Conservation (phyloP, 2,113 vertebrate genomes). For the Hippocampus mohnikei region DNA sequence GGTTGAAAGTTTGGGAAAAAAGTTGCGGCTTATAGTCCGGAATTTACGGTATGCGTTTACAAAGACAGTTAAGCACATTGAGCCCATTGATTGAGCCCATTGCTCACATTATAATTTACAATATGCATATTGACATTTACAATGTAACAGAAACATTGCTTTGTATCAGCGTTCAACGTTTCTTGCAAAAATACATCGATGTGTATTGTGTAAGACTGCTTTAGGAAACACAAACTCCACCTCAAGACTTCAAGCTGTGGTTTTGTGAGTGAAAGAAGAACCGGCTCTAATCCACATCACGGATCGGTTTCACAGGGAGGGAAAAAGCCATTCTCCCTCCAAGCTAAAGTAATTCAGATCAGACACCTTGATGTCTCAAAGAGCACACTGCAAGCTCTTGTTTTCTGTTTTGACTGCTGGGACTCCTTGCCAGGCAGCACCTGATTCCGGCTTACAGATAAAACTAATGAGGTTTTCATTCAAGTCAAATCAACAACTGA, state of each 20-base stretch:
- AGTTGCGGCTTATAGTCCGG: no score
- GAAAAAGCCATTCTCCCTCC: constrained; percentile 66
- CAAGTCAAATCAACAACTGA: constrained; percentile 66
- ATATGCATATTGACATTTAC: background rate
- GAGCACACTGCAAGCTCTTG: constrained; percentile 72
- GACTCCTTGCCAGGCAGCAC: constrained; percentile 69
- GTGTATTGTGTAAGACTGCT: constrained; percentile 10
- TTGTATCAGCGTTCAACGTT: background rate
- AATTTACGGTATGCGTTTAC: background rate
- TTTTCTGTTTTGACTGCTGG: constrained; percentile 76
- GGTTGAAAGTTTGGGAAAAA: no score
- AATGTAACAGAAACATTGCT: background rate
- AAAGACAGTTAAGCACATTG: background rate
- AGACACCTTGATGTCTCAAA: constrained; percentile 74
- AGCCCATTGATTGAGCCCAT: background rate
- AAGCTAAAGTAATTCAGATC: constrained; percentile 72
- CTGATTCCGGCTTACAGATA: constrained; percentile 72
- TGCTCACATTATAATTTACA: background rate
- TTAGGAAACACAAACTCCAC: constrained; percentile 39
- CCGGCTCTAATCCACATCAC: constrained; percentile 72
- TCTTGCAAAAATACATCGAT: constrained; percentile 17
- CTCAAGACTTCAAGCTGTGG: constrained; percentile 63
- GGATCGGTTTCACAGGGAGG: constrained; percentile 74
- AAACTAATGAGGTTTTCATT: constrained; percentile 73
- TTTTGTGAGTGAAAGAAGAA: constrained; percentile 76